phyloP scores from a whole-genome alignment of 2,797 vertebrate species.

The Thaleichthys pacificus region DNA sequence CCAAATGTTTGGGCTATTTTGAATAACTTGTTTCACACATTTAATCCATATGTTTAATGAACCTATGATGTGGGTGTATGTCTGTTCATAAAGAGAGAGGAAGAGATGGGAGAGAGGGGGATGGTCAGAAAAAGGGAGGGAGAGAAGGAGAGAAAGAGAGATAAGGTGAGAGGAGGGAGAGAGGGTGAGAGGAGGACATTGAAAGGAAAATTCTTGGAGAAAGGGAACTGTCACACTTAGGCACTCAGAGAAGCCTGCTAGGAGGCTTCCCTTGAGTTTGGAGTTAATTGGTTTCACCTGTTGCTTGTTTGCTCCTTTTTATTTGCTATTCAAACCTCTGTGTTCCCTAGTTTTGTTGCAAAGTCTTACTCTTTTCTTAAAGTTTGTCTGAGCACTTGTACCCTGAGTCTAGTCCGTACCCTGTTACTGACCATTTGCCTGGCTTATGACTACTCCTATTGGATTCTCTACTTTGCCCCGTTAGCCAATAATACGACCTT shows the following conservation, averaged over 20 bases:
- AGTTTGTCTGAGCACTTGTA: too few species aligned
- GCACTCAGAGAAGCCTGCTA: constrained; percentile 2
- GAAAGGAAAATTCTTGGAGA: neutral
- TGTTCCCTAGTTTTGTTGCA: too few species aligned
- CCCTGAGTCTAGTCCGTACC: too few species aligned
- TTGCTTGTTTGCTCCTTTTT: too few species aligned
- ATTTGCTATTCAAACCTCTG: too few species aligned
- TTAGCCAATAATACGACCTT: too few species aligned
- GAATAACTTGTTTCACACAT: constrained; percentile 82
- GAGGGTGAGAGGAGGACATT: constrained; percentile 30
- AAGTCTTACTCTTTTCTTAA: too few species aligned
- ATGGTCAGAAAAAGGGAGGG: constrained; percentile 25
- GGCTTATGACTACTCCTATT: too few species aligned
- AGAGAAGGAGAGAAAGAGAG: constrained; percentile 1
- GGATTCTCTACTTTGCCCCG: too few species aligned
- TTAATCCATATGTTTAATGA: constrained; percentile 83
- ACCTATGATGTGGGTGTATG: constrained; percentile 11
- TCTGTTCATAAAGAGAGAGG: constrained; percentile 25
- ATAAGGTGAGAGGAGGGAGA: neutral
- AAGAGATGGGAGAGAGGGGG: neutral
- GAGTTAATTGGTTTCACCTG: too few species aligned
- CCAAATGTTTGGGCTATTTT: constrained; percentile 83
- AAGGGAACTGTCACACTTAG: constrained; percentile 2
- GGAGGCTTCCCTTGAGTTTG: neutral
- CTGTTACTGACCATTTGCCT: too few species aligned